Conservation (phyloP, 37 sponge, comb jelly and placozoan species). For the Mnemiopsis leidyi region DNA sequence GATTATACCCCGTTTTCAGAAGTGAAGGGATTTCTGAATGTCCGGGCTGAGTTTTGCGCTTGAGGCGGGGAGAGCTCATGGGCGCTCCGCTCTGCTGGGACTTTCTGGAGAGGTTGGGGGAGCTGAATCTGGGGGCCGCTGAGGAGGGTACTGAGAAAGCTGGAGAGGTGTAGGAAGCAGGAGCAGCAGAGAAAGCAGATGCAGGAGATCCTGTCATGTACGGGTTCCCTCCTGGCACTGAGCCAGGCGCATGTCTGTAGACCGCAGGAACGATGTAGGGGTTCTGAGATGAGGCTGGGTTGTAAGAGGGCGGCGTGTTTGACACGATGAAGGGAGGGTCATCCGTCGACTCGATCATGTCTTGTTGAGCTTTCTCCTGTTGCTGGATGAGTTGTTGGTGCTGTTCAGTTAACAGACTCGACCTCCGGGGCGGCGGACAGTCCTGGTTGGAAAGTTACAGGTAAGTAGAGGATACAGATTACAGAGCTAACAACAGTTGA, state of each 20-base stretch:
- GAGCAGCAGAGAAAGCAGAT: neutral
- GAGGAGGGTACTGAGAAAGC: neutral
- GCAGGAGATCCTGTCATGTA: neutral
- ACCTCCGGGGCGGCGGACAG: neutral
- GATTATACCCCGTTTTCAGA: neutral
- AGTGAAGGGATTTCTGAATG: slow-evolving; percentile 29
- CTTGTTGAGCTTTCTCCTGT: slow-evolving; percentile 33
- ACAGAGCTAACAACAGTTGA: too few relatives aligned
- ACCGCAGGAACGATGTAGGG: neutral
- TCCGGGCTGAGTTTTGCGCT: neutral
- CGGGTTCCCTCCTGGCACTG: neutral
- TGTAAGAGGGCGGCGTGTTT: neutral
- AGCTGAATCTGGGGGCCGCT: slow-evolving; percentile 5
- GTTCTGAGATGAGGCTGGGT: neutral
- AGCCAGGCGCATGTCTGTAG: neutral
- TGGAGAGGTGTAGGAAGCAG: neutral
- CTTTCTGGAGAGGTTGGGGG: neutral
- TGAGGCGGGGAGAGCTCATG: neutral
- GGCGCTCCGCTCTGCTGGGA: neutral
- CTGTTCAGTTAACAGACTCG: slow-evolving; percentile 26
- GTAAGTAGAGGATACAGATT: too few relatives aligned
- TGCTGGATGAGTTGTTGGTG: slow-evolving; percentile 59
- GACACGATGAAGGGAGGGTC: slow-evolving; percentile 18
- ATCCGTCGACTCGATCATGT: slow-evolving; percentile 6
- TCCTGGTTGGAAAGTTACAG: too few relatives aligned